These are phyloP conservation scores for Euleptes europaea DNA, from an alignment of 2,113 vertebrate genomes.

Conservation along the genomic window DNA sequence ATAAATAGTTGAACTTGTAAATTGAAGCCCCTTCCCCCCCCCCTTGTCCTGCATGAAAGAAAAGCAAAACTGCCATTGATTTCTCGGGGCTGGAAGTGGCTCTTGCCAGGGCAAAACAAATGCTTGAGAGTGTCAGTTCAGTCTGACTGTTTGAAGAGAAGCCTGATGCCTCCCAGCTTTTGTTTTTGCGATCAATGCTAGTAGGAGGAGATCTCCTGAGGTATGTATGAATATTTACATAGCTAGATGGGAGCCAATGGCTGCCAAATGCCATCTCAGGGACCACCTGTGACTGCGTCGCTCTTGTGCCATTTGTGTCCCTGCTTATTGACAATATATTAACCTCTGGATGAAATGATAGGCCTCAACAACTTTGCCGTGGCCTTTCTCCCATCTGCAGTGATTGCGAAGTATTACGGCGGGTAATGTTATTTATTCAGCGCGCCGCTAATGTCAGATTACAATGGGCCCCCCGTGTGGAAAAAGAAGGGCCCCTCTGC, in stretches of 20 bases:
- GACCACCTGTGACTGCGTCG: conserved; percentile 13
- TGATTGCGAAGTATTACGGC: conserved; percentile 11
- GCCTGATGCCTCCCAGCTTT: background rate
- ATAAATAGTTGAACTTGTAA: background rate
- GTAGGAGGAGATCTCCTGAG: background rate
- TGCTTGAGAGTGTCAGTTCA: background rate
- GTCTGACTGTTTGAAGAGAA: background rate
- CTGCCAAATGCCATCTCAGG: background rate
- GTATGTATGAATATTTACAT: background rate
- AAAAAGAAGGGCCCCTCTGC: conserved; percentile 57
- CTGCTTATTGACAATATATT: conserved; percentile 44
- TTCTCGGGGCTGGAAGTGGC: accelerated
- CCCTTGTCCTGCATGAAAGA: background rate
- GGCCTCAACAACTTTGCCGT: conserved; percentile 46
- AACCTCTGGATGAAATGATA: conserved; percentile 54
- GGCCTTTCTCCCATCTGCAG: conserved; percentile 37
- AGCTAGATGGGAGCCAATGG: conserved; percentile 23
- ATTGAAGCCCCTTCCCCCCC: accelerated
- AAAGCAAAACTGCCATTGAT: background rate
- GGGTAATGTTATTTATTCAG: conserved; percentile 54
- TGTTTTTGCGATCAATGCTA: background rate
- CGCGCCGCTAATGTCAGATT: conserved; percentile 54
- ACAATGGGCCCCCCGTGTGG: conserved; percentile 46
- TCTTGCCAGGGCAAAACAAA: background rate
- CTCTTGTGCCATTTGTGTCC: background rate